A percentile compares a stretch with the other conserved stretches of the same genome.
Conservation (phyloP, 2,888 invertebrate species). For the Leptopilina myrica region DNA sequence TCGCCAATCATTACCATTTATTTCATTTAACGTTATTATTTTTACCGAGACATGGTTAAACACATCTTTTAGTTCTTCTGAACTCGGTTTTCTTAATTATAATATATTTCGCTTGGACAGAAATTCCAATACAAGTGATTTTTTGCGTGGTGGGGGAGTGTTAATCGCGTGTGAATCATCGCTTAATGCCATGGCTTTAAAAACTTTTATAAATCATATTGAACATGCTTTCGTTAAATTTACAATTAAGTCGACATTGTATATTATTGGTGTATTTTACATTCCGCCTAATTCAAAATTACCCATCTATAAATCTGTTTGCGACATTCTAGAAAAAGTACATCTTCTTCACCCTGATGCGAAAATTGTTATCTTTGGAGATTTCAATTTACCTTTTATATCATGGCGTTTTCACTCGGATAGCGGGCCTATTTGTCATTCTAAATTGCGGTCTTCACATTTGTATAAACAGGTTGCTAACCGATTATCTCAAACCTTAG, state of each 20-base stretch:
- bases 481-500: not conserved
- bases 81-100: not conserved
- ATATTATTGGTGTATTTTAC: too few species aligned
- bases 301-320: not conserved
- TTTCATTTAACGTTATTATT: not conserved
- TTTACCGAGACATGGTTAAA: constrained; percentile 1
- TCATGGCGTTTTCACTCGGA: not conserved
- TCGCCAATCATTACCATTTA: not conserved
- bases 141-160: not conserved
- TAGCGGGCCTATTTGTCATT: not conserved
- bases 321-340: too few species aligned
- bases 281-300: too few species aligned
- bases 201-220: too few species aligned
- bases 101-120: not conserved
- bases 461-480: not conserved
- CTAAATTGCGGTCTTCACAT: not conserved
- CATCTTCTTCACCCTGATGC: not conserved
- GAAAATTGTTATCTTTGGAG: not conserved
- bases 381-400: not conserved
- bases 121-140: not conserved
- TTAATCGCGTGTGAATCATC: not conserved
- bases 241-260: too few species aligned
- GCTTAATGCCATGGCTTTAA: not conserved
- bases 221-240: too few species aligned
- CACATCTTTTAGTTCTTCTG: not conserved